Base-by-base conservation (phyloP, 2,888 invertebrate genomes). In the Aspidiotus rigidus region DNA sequence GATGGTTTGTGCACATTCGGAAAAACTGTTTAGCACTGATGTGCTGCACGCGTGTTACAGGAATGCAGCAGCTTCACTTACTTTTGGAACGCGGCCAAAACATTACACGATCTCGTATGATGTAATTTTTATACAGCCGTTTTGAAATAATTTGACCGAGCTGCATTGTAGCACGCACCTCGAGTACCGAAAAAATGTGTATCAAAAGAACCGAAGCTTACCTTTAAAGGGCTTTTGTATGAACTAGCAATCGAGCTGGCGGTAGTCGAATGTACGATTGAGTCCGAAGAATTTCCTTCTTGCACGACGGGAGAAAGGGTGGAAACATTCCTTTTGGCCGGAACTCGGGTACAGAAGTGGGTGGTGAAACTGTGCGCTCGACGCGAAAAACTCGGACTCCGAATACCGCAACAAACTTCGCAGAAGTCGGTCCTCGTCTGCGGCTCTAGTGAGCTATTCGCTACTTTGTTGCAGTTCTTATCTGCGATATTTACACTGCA, bases 301-400 rank as follows among this genome's bases (percentile, higher is more conserved):
- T 69, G 61, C 13, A 16, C 7, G 16, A 44, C 40, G n/a, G 55
- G 54, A 5, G 40, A 54, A 8, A 17, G 40, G 7, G 13, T 0
- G 15, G 15, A 40, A 7, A 17, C 56, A 39, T 7, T 7, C 13
- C 17, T 44, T 62, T 74, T 75, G 57, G 73, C 74, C n/a, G 73
- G 73, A 7, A 75, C 73, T 66, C 76, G 75, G 0, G 77, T 77
- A 71, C 79, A 79, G 71, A 77, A 77, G 71, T 79, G 79, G 2
- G 77, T 77, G 1, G 77, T 77, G 72, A 77, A 78, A 1, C 77
- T 77, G 59, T 76, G 77, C 9, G 76, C 75, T 28, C 73, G 57
- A 15, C 73, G 69, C 70, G 71, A 49, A 28, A 72, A 70, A 41
- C 72, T 72, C 9, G 74, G 74, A 54, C 74, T 74, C 28, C 74